A percentile compares a stretch with the other conserved stretches of the same genome.
phyloP scores from a whole-genome alignment of 1,140 invertebrate genomes.

The Popillia japonica region DNA sequence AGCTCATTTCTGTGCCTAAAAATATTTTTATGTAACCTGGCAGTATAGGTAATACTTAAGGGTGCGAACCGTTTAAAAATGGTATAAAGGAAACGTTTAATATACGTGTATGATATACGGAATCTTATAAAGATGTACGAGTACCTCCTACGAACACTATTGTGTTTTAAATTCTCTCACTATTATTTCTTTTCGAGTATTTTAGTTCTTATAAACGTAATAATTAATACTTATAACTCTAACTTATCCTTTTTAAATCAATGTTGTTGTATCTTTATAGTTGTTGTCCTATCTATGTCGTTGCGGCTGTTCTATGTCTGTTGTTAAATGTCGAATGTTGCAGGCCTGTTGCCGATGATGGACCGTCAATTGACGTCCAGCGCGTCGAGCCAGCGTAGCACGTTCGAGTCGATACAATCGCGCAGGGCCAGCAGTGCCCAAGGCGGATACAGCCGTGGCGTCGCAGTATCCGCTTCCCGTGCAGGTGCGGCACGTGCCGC shows the following conservation, averaged over 20 bases:
- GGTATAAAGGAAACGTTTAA: too few species aligned
- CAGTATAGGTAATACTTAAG: too few species aligned
- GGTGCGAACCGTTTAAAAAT: too few species aligned
- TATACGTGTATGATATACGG: too few species aligned
- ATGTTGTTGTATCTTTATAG: neutral
- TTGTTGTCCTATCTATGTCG: neutral
- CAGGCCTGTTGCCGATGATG: slow-evolving; percentile 57
- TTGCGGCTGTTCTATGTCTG: neutral
- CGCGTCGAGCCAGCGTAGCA: slow-evolving; percentile 70
- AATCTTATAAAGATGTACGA: neutral
- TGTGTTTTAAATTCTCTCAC: neutral
- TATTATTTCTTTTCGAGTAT: neutral
- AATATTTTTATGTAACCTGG: too few species aligned
- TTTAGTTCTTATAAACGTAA: too few species aligned
- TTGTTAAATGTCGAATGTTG: slow-evolving; percentile 48
- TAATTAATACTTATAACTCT: neutral
- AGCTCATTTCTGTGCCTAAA: too few species aligned
- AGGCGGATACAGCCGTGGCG: slow-evolving; percentile 62
- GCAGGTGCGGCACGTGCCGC: slow-evolving; percentile 88
- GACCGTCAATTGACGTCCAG: slow-evolving; percentile 69
- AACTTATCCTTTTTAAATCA: neutral
- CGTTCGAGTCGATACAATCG: slow-evolving; percentile 68
- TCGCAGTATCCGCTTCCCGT: slow-evolving; percentile 76
- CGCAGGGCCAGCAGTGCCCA: slow-evolving; percentile 69
- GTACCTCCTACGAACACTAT: neutral